Base-by-base conservation (phyloP, 2,113 vertebrate genomes). In the Argyrosomus japonicus region DNA sequence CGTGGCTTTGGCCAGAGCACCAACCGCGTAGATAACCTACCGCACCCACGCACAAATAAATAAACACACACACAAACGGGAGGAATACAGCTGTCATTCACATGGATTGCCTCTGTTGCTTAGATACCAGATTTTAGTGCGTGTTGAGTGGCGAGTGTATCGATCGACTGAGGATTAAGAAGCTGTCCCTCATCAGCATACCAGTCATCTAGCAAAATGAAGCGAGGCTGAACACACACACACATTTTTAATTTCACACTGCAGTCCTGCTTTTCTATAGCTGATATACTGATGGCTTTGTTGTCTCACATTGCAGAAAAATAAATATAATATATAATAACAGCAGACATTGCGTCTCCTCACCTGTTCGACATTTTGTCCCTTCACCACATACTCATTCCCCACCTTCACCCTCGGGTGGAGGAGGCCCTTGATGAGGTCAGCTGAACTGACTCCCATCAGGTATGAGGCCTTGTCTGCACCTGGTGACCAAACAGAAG, bases 381-480 rank as follows among this genome's bases (percentile, higher is more conserved):
- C 97, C 93, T 99, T 99, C 94, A 97, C 97, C 92, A 98, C 97
- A 0, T 96, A 98, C 68, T 99, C 98, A 0, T 99, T 97, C 71
- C 97, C 98, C 76, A 99, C 97, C 86, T 98, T 98, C 48, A 99
- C 97, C 32, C 98, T 94, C 21, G 97, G 98, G 65, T 99, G 97
- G 77, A 98, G 96, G 73, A 99, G 93, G 36, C 97, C 97, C 85
- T 99, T 99, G 88, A 99, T 96, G 85, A 98, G 96, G 71, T 99
- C 98, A 79, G 96, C 96, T 88, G 97, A 98, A 89, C 96, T 99
- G 94, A 99, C 94, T 6, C 97, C 97, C 97, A 99, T 99, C 68
- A 99, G 95, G 92, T 97, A 99, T 23, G 97, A 97, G 69, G 97
- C 97, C 87, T 98, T 99, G 94, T 99, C 98, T 54, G 96, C 96